Percentiles rank a stretch among this genome's conserved stretches.
Evolutionary conservation across 2,888 invertebrate genomes (phyloP).

Genomic region (Zaprionus lineosus): DNA sequence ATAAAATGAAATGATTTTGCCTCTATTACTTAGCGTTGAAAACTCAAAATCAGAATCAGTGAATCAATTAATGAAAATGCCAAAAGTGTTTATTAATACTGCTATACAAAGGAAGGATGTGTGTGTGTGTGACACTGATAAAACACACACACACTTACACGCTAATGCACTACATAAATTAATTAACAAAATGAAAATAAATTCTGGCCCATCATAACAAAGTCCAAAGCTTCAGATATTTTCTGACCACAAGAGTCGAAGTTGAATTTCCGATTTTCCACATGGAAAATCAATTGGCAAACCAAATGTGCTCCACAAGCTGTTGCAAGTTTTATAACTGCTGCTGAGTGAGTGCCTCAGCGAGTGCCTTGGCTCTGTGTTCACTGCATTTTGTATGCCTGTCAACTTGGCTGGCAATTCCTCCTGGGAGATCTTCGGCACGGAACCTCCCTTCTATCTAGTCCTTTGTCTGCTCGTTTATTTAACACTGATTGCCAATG

Average conservation of each 20-base stretch:
- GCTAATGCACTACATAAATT: slow-evolving; percentile 16
- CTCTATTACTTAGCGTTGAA: slow-evolving; percentile 5
- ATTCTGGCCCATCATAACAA: slow-evolving; percentile 33
- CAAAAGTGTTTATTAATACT: slow-evolving; percentile 37
- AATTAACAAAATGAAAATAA: slow-evolving; percentile 41
- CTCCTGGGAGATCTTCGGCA: not conserved
- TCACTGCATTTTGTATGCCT: slow-evolving; percentile 56
- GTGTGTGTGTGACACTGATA: slow-evolving; percentile 25
- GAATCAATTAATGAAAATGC: slow-evolving; percentile 48
- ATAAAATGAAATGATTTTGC: slow-evolving; percentile 3
- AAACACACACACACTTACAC: not conserved
- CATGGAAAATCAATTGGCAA: slow-evolving; percentile 49
- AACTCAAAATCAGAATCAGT: slow-evolving; percentile 15
- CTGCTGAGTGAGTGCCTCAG: slow-evolving; percentile 30
- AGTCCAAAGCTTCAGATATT: too few species aligned
- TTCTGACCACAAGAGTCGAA: too few species aligned
- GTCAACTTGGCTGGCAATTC: slow-evolving; percentile 34
- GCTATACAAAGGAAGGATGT: not conserved
- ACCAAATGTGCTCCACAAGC: slow-evolving; percentile 17
- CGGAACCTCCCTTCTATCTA: slow-evolving; percentile 3
- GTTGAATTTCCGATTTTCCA: too few species aligned
- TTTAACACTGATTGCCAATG: slow-evolving; percentile 74
- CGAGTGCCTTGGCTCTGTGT: too few species aligned
- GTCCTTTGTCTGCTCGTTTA: slow-evolving; percentile 57
- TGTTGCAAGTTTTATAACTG: slow-evolving; percentile 62